A percentile compares a stretch with the other conserved stretches of the same genome.
Evolutionary conservation across 2,888 invertebrate species (phyloP).

Genomic region (Hirtodrosophila trivittata): DNA sequence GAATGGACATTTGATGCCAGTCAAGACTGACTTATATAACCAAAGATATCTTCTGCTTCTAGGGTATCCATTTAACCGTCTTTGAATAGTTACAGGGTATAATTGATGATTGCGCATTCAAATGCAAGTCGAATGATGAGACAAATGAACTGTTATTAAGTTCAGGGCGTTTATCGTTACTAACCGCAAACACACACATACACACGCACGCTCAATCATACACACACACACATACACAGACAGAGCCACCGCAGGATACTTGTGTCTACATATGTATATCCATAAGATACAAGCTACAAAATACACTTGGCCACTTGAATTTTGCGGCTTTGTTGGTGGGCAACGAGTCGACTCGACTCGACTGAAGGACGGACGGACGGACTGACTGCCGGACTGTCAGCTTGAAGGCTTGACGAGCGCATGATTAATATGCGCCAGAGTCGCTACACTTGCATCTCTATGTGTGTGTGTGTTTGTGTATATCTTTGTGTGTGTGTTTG

Average conservation of each 20-base stretch:
- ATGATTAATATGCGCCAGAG: slow-evolving; percentile 78
- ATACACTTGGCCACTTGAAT: slow-evolving; percentile 50
- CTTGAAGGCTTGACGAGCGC: slow-evolving; percentile 68
- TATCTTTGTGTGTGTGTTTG: slow-evolving; percentile 20
- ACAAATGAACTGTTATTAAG: slow-evolving; percentile 74
- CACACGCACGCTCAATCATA: slow-evolving; percentile 16
- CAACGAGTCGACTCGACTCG: slow-evolving; percentile 36
- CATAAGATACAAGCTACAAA: slow-evolving; percentile 44
- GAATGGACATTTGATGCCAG: no score
- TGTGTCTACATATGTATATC: slow-evolving; percentile 25
- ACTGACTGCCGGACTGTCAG: slow-evolving; percentile 28
- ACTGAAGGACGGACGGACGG: slow-evolving; percentile 13
- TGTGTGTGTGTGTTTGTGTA: slow-evolving; percentile 4
- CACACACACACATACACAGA: background rate
- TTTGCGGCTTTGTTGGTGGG: slow-evolving; percentile 71
- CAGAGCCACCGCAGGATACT: slow-evolving; percentile 33
- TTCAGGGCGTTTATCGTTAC: slow-evolving; percentile 28
- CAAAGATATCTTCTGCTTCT: no score
- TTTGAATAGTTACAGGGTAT: slow-evolving; percentile 1
- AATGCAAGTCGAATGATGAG: slow-evolving; percentile 55
- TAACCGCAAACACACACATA: slow-evolving; percentile 45
- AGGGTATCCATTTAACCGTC: no score
- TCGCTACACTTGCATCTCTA: slow-evolving; percentile 34
- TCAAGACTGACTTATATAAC: no score
- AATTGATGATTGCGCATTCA: slow-evolving; percentile 27